Evolutionary conservation across 2,797 vertebrate genomes (phyloP), one percentile per base, ranked within the genome.

Genomic region (Fistularia tabacaria): DNA sequence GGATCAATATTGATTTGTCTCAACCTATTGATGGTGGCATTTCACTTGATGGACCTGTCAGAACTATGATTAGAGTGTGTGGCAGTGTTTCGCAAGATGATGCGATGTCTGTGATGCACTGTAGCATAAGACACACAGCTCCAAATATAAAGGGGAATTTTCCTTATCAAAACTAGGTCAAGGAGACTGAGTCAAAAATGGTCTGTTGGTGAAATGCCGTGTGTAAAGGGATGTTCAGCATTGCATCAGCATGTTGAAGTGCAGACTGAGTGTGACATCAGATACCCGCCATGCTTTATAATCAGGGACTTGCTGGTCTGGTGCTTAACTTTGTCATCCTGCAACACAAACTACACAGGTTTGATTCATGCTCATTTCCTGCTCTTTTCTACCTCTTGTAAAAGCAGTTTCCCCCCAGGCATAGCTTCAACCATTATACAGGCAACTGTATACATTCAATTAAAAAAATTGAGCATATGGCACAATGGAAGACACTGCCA

Each of bases 81-180:
- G 60, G 69, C 72, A 47, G 63, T 36, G 51, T 10, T 13, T 58
- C 38, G 53, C n/a, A 37, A 37, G 54, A 59, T 46, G 58, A 6
- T 11, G 51, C 47, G 59, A 67, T 13, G 14, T 50, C 13, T 46
- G 51, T 45, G 45, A 67, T 49, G 49, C 42, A 60, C 7, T 7
- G 43, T 36, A 49, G 46, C 11, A 11, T 25, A 36, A 57, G 51
- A 60, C 64, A 67, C 62, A 25, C 56, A 49, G 67, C 69, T 79
- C 80, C 66, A 73, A 74, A 79, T 76, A 74, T 58, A 77, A 74
- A 74, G 48, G 52, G 57, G 73, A 67, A 61, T 70, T 67, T 65
- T 77, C 49, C 61, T 72, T 58, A 59, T 80, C 68, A 39, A 56
- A 75, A 72, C 66, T 78, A 62, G 77, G 71, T 86, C 79, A 82